phyloP scores from a whole-genome alignment of 1,140 invertebrate species.

The Zaprionus tsacasi region DNA sequence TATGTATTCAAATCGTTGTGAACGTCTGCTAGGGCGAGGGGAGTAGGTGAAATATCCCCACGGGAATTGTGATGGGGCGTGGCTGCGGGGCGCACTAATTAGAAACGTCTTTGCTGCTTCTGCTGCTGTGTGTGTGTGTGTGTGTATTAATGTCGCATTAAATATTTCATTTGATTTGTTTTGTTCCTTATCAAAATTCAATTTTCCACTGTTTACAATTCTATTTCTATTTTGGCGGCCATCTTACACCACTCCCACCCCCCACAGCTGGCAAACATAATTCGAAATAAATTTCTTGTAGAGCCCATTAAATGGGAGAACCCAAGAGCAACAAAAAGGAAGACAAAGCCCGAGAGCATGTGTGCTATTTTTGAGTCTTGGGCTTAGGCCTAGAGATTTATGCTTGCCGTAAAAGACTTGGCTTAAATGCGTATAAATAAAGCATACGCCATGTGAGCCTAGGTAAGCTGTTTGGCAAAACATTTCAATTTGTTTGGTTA shows the following conservation, averaged over 20 bases:
- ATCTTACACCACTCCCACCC: background rate
- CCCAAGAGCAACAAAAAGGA: background rate
- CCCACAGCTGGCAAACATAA: constrained; percentile 43
- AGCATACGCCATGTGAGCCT: constrained; percentile 45
- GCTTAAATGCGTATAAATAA: constrained; percentile 44
- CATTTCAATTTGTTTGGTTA: constrained; percentile 64
- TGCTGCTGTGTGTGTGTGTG: constrained; percentile 38
- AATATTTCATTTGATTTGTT: constrained; percentile 79
- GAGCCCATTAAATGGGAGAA: constrained; percentile 18
- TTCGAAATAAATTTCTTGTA: constrained; percentile 45
- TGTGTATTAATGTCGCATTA: constrained; percentile 75
- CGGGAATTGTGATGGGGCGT: background rate
- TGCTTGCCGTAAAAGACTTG: constrained; percentile 18
- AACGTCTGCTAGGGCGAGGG: background rate
- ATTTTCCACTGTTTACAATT: constrained; percentile 73
- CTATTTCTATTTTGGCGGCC: constrained; percentile 51
- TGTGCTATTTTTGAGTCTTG: constrained; percentile 29
- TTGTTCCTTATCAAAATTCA: constrained; percentile 73
- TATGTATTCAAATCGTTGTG: constrained; percentile 67
- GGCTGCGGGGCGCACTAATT: constrained; percentile 49
- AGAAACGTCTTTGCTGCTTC: constrained; percentile 60
- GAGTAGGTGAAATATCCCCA: too few relatives aligned
- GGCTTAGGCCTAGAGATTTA: constrained; percentile 39
- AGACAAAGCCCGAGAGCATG: constrained; percentile 15
- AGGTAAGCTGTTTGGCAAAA: constrained; percentile 60